Base-by-base conservation (phyloP, 1,140 invertebrate species). In the Bicyclus anynana region DNA sequence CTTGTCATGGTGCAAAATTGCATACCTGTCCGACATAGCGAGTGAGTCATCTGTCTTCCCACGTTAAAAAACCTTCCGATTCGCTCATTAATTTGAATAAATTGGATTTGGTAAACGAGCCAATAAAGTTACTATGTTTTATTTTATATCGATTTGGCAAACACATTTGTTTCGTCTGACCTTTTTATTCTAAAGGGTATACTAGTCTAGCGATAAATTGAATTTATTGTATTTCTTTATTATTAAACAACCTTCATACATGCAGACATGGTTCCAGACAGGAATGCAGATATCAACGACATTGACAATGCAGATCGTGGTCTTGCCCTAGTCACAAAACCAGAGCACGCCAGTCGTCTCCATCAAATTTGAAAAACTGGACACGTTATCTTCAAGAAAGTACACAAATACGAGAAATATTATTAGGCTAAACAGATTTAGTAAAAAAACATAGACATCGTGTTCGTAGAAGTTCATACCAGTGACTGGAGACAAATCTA, bases 81-180 rank as follows among this genome's bases (percentile, higher is more conserved):
- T 46, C 44, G 61, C 26, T 58, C 46, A 65, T 59, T 59, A 59
- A 59, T 59, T 64, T 65, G 54, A 58, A 65, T 65, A 60, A 59
- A 65, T 56, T 51, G 51, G 37, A 37, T 57, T 44, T 47, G 37
- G 50, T 27, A 37, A 59, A 42, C 38, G 40, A 59, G 33, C 46
- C 47, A 52, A 55, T 63, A 54, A 55, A 29, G 37, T 0, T 40
- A 6, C 5, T 14, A 14, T 33, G 13, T 17, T 40, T 40, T 40
- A 40, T 40, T 16, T 17, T 10, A 12, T 12, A 2, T 35, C 17
- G 14, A 17, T 40, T 40, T 5, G 1, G 13, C 13, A 16, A 3
- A 40, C 16, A 40, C 17, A 16, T 40, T 40, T 10, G 29, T 12
- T 33, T 10, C 3, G 10, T 33, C 26, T 27, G 26, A 33, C 7